phyloP scores from a whole-genome alignment of 2,797 vertebrate genomes.

The Peromyscus melanophrys region DNA sequence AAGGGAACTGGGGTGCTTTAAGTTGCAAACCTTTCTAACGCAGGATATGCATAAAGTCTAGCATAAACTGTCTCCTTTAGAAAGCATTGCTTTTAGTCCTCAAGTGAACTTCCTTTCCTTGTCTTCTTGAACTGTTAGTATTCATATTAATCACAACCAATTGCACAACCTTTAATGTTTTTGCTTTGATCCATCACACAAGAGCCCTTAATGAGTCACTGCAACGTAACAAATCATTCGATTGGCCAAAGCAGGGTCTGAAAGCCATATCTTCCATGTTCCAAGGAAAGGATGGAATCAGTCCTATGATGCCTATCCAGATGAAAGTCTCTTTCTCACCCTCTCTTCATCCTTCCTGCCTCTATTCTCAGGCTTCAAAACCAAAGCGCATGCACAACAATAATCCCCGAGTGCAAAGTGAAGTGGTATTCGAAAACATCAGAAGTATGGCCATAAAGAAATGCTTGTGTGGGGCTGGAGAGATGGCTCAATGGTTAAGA shows the following conservation, averaged over 20 bases:
- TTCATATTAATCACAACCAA: conserved; percentile 78
- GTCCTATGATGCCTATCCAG: conserved; percentile 26
- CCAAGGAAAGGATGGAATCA: conserved; percentile 3
- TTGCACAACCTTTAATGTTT: conserved; percentile 73
- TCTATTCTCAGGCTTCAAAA: neutral
- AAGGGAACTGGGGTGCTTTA: conserved; percentile 71
- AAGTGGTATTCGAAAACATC: conserved; percentile 8
- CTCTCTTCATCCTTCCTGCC: neutral
- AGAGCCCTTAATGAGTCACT: conserved; percentile 68
- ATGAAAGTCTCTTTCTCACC: conserved; percentile 9
- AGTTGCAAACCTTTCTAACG: conserved; percentile 72
- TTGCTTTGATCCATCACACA: conserved; percentile 77
- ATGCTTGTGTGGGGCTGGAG: neutral
- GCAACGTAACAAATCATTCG: conserved; percentile 53
- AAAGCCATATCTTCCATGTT: conserved; percentile 33
- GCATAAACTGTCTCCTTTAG: conserved; percentile 73
- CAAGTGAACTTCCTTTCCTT: conserved; percentile 60
- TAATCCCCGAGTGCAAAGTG: neutral
- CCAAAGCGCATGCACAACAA: neutral
- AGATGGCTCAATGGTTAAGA: neutral
- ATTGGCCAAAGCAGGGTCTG: conserved; percentile 55
- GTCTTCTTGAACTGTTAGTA: conserved; percentile 74
- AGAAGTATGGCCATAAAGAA: neutral
- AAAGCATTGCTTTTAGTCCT: conserved; percentile 70
- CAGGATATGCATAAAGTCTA: conserved; percentile 72